Evolutionary conservation across 1,140 invertebrate species (phyloP), one percentile per base, ranked within the genome.

Genomic region (Coenobita brevimanus): DNA sequence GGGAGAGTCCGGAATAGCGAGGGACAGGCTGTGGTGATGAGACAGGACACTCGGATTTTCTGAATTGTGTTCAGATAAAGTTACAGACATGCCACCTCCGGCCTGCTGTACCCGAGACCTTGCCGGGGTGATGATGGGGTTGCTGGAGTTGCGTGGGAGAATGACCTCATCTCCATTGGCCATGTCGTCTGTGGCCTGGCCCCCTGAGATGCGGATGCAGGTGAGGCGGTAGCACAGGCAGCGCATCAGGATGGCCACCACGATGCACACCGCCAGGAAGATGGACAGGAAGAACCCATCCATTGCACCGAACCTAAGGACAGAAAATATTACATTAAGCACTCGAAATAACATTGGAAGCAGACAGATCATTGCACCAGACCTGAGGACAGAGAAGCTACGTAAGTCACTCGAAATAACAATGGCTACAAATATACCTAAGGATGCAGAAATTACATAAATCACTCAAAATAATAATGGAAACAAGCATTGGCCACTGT

Each of bases 271-370:
- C 2, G 84, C 84, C 21, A 87, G 64, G 78, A 87, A 87, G 10
- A 87, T 78, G 21, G 84, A 78, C 21, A 87, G 41, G 84, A 87
- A 87, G 43, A 87, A 87, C 0, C 84, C 84, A 46, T 87, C 84
- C 84, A 87, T 87, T 43, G 64, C 10, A 15, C n/a, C n/a, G 46
- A 87, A 87, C 43, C 84, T 87, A 75, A n/a, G 38, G 60, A 30
- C 24, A n/a, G 3, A 21, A 73, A 8, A 41, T 21, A 0, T 33
- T 2, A 4, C 8, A 21, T 10, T 41, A 67, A 33, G n/a, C 8
- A 67, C 30, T 8, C n/a, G n/a, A 67, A 8, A 8, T 8, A 17
- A 50, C 6, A 50, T 6, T 17, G 6, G 46, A 50, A 50, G 17
- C 6, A 17, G 17, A 50, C 17, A 50, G 46, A 50, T 50, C 46